Evolutionary conservation across 2,888 invertebrate genomes (phyloP), one percentile per base, ranked within the genome.

Genomic region (Hypercompe scribonia): DNA sequence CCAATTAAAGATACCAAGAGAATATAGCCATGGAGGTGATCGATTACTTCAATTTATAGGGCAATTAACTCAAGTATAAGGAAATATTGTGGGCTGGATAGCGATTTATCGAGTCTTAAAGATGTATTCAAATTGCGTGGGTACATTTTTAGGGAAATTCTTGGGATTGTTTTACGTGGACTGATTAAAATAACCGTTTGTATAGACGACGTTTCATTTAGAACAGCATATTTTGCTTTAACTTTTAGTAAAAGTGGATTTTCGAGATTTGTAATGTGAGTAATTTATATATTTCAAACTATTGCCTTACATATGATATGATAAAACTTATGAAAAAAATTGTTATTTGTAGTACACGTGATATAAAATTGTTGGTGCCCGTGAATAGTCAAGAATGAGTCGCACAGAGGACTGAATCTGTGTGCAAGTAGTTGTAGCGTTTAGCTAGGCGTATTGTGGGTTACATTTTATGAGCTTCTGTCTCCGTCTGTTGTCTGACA

Each of bases 1-100:
- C 81, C 87, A 88, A 87, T 90, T 86, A 83, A 70, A 83, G 86
- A 83, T 86, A 88, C 86, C 88, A 87, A 86, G 85, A 80, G 79
- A 74, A 78, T 84, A 88, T 81, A 81, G 76, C 77, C 72, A 63
- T 75, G 75, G 72, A 78, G 80, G 81, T 84, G 86, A 86, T 86
- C 83, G 84, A 84, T 83, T 85, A 78, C 65, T 65, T 58, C 73
- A 82, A 86, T 84, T 87, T 86, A 87, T 83, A 39, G 79, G 70
- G 74, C 83, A 81, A 81, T 81, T 80, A 79, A 77, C 74, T 65
- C 46, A 31, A 74, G 67, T 72, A 72, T 67, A 79, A 72, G 78
- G 74, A 79, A 76, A 80, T 75, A 74, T 77, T 73, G 73, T 71
- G 71, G 61, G 61, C 68, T 74, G 54, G 63, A 46, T 66, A 74